These are phyloP conservation scores for Drosophila aldrichi DNA, from an alignment of 2,888 invertebrate genomes.

Conservation along the genomic window DNA sequence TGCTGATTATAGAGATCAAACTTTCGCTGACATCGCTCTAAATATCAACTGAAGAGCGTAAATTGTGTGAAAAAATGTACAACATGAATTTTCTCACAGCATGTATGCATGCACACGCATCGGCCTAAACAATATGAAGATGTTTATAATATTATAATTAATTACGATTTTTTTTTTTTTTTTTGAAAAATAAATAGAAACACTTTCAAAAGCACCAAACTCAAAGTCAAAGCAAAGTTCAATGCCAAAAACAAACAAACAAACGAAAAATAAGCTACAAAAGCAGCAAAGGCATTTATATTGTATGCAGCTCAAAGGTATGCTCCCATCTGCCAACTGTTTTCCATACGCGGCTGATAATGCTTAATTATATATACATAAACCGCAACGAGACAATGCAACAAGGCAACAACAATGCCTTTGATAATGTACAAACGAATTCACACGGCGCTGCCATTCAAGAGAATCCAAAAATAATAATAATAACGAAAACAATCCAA, in stretches of 20 bases:
- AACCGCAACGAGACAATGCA: slow-evolving; percentile 64
- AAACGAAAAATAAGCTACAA: slow-evolving; percentile 22
- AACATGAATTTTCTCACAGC: slow-evolving; percentile 57
- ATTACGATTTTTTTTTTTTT: slow-evolving; percentile 65
- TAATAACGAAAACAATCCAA: slow-evolving; percentile 18
- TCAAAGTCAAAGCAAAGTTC: slow-evolving; percentile 79
- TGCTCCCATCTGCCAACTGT: slow-evolving; percentile 60
- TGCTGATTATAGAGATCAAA: slow-evolving; percentile 16
- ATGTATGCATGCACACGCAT: slow-evolving; percentile 33
- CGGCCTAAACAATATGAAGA: slow-evolving; percentile 66
- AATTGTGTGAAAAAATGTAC: slow-evolving; percentile 63
- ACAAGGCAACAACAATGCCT: slow-evolving; percentile 45
- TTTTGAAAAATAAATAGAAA: slow-evolving; percentile 13
- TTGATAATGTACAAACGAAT: slow-evolving; percentile 58
- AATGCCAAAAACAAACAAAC: slow-evolving; percentile 66
- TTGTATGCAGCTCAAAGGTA: slow-evolving; percentile 57
- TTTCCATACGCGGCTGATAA: slow-evolving; percentile 66
- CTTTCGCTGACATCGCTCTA: slow-evolving; percentile 64
- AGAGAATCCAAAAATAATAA: slow-evolving; percentile 17
- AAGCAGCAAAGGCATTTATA: slow-evolving; percentile 52
- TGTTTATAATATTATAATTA: slow-evolving; percentile 76
- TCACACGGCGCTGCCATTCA: slow-evolving; percentile 54
- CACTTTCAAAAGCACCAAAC: slow-evolving; percentile 44
- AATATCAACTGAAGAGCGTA: slow-evolving; percentile 36
- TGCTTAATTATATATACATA: slow-evolving; percentile 77